These are phyloP conservation scores for Phocoena phocoena DNA, from an alignment of 2,113 vertebrate genomes.

Conservation along the genomic window DNA sequence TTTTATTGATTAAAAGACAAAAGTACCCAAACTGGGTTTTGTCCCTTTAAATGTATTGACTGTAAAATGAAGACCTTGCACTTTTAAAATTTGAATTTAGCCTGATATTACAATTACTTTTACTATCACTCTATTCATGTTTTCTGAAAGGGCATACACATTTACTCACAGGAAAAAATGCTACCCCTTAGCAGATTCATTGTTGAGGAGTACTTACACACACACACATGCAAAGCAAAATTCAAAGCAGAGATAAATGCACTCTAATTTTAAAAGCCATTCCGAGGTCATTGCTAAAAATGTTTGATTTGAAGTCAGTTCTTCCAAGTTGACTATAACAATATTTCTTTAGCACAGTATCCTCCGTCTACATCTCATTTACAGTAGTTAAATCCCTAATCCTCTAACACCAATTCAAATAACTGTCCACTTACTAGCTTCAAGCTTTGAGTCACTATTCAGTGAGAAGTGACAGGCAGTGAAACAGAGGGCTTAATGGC, in stretches of 20 bases:
- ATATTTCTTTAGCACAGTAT: background rate
- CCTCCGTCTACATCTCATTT: background rate
- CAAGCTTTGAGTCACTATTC: background rate
- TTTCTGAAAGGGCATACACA: conserved; percentile 65
- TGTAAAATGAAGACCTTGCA: conserved; percentile 64
- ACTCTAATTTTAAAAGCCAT: conserved; percentile 31
- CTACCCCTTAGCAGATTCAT: background rate
- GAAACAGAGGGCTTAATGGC: background rate
- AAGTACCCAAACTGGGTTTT: conserved; percentile 54
- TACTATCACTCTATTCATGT: conserved; percentile 68
- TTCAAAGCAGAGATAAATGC: conserved; percentile 1
- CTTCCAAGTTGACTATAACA: conserved; percentile 42
- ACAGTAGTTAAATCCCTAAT: conserved; percentile 48
- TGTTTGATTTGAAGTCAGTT: conserved; percentile 32
- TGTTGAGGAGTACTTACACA: background rate
- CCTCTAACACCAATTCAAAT: conserved; percentile 36
- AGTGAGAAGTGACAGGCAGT: conserved; percentile 18
- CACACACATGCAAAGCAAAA: background rate
- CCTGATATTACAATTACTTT: conserved; percentile 76
- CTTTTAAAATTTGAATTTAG: conserved; percentile 70
- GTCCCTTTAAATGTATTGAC: conserved; percentile 78
- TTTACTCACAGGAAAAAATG: conserved; percentile 46
- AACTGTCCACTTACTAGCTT: conserved; percentile 32
- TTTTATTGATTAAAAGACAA: conserved; percentile 79
- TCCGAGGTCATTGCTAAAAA: conserved; percentile 35